phyloP scores from a whole-genome alignment of 1,140 invertebrate species.

The Harlomillsia oculata region DNA sequence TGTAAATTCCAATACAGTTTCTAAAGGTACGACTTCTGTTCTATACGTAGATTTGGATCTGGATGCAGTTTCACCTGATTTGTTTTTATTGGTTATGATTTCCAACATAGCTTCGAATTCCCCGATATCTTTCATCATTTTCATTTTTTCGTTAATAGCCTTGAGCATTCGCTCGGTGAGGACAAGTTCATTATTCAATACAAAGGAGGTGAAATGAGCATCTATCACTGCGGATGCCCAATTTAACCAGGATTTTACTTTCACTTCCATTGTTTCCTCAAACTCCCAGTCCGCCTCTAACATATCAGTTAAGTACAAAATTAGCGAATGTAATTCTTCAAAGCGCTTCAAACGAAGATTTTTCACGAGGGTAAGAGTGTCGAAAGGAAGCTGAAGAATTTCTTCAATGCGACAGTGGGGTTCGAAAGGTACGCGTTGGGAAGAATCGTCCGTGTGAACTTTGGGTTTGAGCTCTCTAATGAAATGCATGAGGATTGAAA shows the following conservation, averaged over 20 bases:
- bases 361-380: slow-evolving; percentile 3
- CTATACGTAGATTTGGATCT: no score
- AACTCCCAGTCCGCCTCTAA: slow-evolving; percentile 11
- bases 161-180: slow-evolving; percentile 15
- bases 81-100: no score
- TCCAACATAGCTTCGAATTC: slow-evolving; percentile 26
- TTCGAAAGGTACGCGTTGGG: not conserved
- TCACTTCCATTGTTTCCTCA: not conserved
- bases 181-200: slow-evolving; percentile 21
- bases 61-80: no score
- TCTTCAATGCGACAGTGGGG: slow-evolving; percentile 1
- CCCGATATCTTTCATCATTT: slow-evolving; percentile 18
- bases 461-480: not conserved
- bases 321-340: slow-evolving; percentile 4
- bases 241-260: slow-evolving; percentile 8
- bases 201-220: slow-evolving; percentile 29
- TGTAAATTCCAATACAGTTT: no score
- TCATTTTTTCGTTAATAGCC: slow-evolving; percentile 15
- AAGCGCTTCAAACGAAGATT: slow-evolving; percentile 9
- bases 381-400: slow-evolving; percentile 23
- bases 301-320: slow-evolving; percentile 5
- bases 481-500: slow-evolving; percentile 3
- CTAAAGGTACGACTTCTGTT: no score
- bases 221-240: slow-evolving; percentile 25
- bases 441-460: not conserved